Evolutionary conservation across 2,113 vertebrate genomes (phyloP), one percentile per base, ranked within the genome.

Genomic region (Genyomyrus donnyi): DNA sequence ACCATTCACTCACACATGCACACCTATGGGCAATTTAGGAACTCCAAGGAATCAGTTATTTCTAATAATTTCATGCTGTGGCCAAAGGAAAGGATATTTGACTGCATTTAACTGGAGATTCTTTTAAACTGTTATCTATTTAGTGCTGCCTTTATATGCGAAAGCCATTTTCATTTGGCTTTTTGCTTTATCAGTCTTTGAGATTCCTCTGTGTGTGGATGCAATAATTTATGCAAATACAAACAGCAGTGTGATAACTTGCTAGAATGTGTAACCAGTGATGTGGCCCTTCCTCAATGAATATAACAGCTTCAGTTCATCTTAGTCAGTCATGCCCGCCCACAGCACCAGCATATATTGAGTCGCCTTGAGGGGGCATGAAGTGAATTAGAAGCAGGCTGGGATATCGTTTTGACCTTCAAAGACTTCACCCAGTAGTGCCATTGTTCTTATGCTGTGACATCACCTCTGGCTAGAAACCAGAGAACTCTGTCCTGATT

Each of bases 401-500:
- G n/a, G 13, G 53, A 85, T 17, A n/a, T 88, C 19, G 27, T 83
- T 31, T 52, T 77, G 9, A 19, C 66, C 89, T 58, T 91, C 85
- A 91, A 85, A 90, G 89, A 13, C 45, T 46, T 87, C 90, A 88
- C 70, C 66, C 27, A 87, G 62, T n/a, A 46, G 89, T 87, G 70
- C 52, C n/a, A 56, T 74, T 56, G 39, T 42, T 58, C 42, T 87
- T 49, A 27, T 13, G 10, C 87, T 31, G 17, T 56, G 87, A 88
- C 35, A 62, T 58, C 31, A 58, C 11, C 8, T 53, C 87, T 31
- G n/a, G 5, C 87, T 88, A 53, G 50, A 39, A 62, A 31, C n/a
- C 86, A 39, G 86, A 24, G 52, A 24, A 42, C 17, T 10, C 49
- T 53, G 48, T 46, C 49, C 35, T 21, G 31, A 39, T 89, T 56